A percentile compares a stretch with the other conserved stretches of the same genome.
Conservation (phyloP, 2,797 vertebrate genomes). For the Cichlasoma orientale region DNA sequence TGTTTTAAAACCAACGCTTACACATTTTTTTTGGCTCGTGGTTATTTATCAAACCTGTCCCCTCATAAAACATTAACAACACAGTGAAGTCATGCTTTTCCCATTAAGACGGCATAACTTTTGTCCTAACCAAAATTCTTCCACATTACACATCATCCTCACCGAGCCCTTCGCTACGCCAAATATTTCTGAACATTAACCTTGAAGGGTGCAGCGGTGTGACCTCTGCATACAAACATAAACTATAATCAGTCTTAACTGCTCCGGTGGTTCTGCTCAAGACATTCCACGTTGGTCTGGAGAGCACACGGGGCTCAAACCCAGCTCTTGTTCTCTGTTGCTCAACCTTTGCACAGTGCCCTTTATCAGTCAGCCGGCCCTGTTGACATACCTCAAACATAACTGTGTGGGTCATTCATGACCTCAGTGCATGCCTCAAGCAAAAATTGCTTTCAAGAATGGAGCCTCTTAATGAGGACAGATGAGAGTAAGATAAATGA, state of each 20-base stretch:
- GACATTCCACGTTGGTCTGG: constrained; percentile 45
- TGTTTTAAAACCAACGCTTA: background rate
- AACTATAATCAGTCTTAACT: background rate
- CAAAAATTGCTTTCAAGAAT: constrained; percentile 20
- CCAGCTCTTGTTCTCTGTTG: constrained; percentile 63
- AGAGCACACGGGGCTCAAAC: constrained; percentile 28
- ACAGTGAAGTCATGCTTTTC: background rate
- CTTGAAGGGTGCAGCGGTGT: background rate
- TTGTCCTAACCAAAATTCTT: constrained; percentile 26
- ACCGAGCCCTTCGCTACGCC: constrained; percentile 11
- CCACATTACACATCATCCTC: background rate
- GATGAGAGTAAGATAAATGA: constrained; percentile 20
- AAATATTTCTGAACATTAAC: background rate
- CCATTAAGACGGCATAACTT: constrained; percentile 9
- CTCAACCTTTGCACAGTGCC: constrained; percentile 62
- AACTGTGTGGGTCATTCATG: constrained; percentile 41
- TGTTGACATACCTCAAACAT: constrained; percentile 61
- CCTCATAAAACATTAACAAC: constrained; percentile 45
- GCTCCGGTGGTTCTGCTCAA: background rate
- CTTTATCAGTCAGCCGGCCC: constrained; percentile 53
- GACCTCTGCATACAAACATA: background rate
- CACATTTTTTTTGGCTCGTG: background rate
- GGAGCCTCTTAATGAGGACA: constrained; percentile 37
- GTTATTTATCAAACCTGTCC: background rate
- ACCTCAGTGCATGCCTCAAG: constrained; percentile 42